These are phyloP conservation scores for Oeneis ivallda DNA, from an alignment of 2,888 invertebrate species.

Conservation along the genomic window DNA sequence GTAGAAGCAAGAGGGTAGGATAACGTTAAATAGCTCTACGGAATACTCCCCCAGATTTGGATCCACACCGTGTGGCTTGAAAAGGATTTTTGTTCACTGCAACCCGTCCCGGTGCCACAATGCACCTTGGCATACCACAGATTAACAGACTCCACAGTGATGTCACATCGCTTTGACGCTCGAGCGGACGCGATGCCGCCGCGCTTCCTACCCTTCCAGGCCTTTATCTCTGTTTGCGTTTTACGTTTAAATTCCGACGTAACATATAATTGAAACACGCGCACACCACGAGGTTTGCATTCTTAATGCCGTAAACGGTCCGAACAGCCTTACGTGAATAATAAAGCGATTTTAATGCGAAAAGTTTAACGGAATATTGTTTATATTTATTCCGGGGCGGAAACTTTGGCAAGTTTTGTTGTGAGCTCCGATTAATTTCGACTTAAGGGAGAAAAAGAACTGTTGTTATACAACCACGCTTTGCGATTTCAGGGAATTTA, in stretches of 20 bases:
- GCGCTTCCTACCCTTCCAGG: not conserved
- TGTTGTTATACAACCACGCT: slow-evolving; percentile 26
- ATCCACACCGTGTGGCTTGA: too few species aligned
- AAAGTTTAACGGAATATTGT: slow-evolving; percentile 54
- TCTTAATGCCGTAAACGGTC: slow-evolving; percentile 55
- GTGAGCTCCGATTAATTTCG: slow-evolving; percentile 39
- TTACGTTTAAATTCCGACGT: slow-evolving; percentile 42
- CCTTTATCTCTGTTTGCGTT: slow-evolving; percentile 29
- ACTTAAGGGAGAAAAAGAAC: slow-evolving; percentile 34
- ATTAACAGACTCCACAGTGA: too few species aligned
- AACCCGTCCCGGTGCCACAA: too few species aligned
- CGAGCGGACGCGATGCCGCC: not conserved
- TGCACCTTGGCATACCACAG: too few species aligned
- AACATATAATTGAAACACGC: slow-evolving; percentile 65
- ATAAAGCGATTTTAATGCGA: slow-evolving; percentile 55
- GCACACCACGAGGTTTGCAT: slow-evolving; percentile 53
- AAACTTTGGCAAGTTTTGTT: slow-evolving; percentile 37
- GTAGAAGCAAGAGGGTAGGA: too few species aligned
- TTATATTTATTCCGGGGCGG: slow-evolving; percentile 41
- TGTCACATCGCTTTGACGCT: not conserved
- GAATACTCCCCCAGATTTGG: too few species aligned
- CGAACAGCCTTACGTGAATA: slow-evolving; percentile 51
- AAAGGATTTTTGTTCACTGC: too few species aligned
- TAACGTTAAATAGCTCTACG: too few species aligned
- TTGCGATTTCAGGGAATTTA: slow-evolving; percentile 22